These are phyloP conservation scores for Agriopis leucophaearia DNA, from an alignment of 2,888 invertebrate genomes.

Conservation along the genomic window DNA sequence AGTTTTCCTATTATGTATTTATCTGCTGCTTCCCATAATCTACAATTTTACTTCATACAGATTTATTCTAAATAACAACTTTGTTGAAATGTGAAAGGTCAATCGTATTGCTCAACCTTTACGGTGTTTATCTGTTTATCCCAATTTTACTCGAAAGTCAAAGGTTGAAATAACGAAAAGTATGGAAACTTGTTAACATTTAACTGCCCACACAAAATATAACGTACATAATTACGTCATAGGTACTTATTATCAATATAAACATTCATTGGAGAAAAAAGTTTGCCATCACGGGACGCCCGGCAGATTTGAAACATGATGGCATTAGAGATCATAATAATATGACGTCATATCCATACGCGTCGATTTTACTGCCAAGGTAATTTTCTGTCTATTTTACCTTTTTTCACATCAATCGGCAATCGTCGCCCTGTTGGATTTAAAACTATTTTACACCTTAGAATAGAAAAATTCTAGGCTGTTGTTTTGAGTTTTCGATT, in stretches of 20 bases:
- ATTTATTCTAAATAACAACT: constrained; percentile 11
- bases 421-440: too few species aligned
- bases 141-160: constrained; percentile 16
- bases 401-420: too few species aligned
- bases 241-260: neutral
- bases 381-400: too few species aligned
- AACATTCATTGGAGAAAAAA: neutral
- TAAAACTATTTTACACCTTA: too few species aligned
- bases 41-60: constrained; percentile 3
- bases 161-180: constrained; percentile 23
- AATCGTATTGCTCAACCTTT: constrained; percentile 9
- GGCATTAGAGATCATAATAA: too few species aligned
- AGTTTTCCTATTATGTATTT: neutral
- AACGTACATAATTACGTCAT: neutral
- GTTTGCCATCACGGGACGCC: too few species aligned
- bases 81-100: constrained; percentile 20
- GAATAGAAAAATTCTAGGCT: too few species aligned
- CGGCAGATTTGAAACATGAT: too few species aligned
- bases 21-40: constrained; percentile 8
- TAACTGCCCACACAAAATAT: neutral
- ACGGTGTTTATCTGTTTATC: constrained; percentile 38
- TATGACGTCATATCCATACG: too few species aligned
- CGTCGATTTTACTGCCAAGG: too few species aligned
- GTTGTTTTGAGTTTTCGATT: too few species aligned
- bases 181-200: constrained; percentile 5